Percentiles rank a stretch among this genome's conserved stretches.
phyloP scores from a whole-genome alignment of 2,797 vertebrate genomes.

The Nyctalus aviator region DNA sequence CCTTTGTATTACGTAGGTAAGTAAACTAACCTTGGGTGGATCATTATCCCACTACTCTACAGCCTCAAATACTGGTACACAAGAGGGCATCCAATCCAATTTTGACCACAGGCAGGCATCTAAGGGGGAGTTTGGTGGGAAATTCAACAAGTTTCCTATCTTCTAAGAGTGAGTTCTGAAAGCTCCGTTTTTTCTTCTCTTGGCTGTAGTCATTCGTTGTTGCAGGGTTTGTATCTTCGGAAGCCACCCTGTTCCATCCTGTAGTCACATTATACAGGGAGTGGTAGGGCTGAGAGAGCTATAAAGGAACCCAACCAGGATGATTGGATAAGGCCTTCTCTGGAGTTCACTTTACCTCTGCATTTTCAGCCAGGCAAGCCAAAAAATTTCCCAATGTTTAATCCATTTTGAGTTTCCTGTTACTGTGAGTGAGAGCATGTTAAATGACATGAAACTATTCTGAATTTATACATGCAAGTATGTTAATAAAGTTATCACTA shows the following conservation, averaged over 20 bases:
- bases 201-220: not conserved
- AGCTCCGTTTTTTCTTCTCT: not conserved
- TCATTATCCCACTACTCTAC: not conserved
- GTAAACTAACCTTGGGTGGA: not conserved
- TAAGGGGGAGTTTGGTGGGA: not conserved
- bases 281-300: not conserved
- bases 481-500: not conserved
- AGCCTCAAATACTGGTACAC: not conserved
- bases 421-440: slow-evolving; percentile 22
- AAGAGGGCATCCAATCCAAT: not conserved
- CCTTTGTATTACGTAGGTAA: not conserved
- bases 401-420: slow-evolving; percentile 22
- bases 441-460: slow-evolving; percentile 6
- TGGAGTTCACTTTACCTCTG: not conserved
- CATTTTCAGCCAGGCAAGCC: not conserved
- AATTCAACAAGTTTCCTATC: not conserved
- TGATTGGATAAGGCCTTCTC: not conserved
- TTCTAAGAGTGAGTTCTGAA: not conserved
- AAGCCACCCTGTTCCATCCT: not conserved
- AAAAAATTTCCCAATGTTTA: not conserved
- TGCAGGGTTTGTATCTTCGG: not conserved
- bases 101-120: not conserved
- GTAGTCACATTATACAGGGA: not conserved
- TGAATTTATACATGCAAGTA: not conserved
- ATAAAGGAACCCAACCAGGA: not conserved